phyloP scores from a whole-genome alignment of 2,888 invertebrate genomes.

The Nymphalis urticae region DNA sequence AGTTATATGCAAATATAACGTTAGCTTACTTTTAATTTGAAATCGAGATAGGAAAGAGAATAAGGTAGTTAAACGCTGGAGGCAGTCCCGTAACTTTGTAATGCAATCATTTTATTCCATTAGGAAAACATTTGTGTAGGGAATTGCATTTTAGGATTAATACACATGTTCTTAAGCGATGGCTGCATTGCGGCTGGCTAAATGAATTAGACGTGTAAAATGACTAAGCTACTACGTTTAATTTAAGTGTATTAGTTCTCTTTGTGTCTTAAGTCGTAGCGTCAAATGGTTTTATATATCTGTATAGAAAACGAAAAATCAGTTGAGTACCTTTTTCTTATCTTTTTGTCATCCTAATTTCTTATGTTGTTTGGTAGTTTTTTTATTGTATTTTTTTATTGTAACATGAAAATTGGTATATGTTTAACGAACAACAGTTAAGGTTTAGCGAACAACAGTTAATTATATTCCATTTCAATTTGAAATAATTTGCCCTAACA shows the following conservation, averaged over 20 bases:
- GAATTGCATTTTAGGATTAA: conserved; percentile 28
- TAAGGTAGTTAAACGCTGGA: background rate
- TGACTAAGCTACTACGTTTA: conserved; percentile 13
- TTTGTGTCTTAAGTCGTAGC: background rate
- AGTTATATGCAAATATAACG: too few relatives aligned
- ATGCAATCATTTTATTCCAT: conserved; percentile 27
- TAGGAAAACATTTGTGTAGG: conserved; percentile 16
- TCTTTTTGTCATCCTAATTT: too few relatives aligned
- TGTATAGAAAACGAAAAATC: too few relatives aligned
- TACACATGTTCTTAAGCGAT: conserved; percentile 18
- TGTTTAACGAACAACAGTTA: too few relatives aligned
- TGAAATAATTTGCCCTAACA: too few relatives aligned
- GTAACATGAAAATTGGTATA: too few relatives aligned
- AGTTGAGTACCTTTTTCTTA: too few relatives aligned
- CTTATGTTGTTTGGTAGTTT: too few relatives aligned
- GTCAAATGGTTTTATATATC: background rate
- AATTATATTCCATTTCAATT: too few relatives aligned
- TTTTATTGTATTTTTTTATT: too few relatives aligned
- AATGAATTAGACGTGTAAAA: conserved; percentile 25
- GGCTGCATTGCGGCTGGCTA: conserved; percentile 17
- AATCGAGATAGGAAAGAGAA: background rate
- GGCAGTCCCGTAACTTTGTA: background rate
- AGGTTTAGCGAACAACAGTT: too few relatives aligned
- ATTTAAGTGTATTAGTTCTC: background rate
- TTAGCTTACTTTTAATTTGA: too few relatives aligned